These are phyloP conservation scores for Anastrepha ludens DNA, from an alignment of 1,140 invertebrate genomes.

Conservation along the genomic window DNA sequence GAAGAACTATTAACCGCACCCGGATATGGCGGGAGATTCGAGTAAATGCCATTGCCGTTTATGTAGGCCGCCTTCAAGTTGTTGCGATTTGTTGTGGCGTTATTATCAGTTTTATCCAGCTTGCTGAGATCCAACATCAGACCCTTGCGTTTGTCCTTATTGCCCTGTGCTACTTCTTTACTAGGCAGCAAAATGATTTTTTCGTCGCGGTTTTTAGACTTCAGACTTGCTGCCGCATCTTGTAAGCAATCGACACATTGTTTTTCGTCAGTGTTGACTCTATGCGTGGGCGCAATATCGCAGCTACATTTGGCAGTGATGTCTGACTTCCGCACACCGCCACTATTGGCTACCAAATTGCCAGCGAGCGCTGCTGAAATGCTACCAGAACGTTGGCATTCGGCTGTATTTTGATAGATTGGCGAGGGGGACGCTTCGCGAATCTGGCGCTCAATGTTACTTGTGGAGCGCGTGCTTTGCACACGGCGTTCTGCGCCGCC, in stretches of 20 bases:
- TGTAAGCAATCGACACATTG: conserved; percentile 55
- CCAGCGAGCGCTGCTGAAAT: background rate
- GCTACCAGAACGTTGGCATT: conserved; percentile 17
- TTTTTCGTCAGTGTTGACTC: background rate
- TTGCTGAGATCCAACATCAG: conserved; percentile 82
- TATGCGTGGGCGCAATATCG: background rate
- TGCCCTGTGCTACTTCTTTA: conserved; percentile 56
- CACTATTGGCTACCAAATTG: background rate
- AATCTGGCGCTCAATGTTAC: conserved; percentile 68
- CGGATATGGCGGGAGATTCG: conserved; percentile 69
- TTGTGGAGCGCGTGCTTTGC: conserved; percentile 69
- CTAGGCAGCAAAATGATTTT: background rate
- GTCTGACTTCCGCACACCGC: background rate
- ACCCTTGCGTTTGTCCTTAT: conserved; percentile 75
- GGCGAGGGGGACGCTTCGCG: conserved; percentile 63
- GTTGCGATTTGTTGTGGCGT: conserved; percentile 63
- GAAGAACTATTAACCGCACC: conserved; percentile 65
- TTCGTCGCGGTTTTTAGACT: conserved; percentile 1
- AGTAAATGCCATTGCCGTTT: conserved; percentile 69
- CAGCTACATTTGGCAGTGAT: conserved; percentile 50
- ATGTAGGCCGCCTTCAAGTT: conserved; percentile 63
- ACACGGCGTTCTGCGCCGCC: conserved; percentile 64
- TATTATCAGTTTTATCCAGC: conserved; percentile 75
- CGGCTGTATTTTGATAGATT: conserved; percentile 68
- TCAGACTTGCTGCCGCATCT: conserved; percentile 5